phyloP scores from a whole-genome alignment of 2,113 vertebrate genomes.

The Tamias sibiricus region DNA sequence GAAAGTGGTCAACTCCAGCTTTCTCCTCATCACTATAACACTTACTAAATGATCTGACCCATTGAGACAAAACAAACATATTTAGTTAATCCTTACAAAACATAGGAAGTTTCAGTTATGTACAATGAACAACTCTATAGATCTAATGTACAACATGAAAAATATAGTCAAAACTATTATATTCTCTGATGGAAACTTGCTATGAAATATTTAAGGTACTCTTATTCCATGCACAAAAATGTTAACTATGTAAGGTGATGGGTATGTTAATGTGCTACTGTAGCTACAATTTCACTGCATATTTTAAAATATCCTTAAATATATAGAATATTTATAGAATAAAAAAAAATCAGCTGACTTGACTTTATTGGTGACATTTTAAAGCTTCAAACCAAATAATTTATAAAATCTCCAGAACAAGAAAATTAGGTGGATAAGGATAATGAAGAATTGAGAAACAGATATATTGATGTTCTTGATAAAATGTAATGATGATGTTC shows the following conservation, averaged over 20 bases:
- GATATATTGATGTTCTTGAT: neutral
- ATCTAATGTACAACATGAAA: neutral
- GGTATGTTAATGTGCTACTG: neutral
- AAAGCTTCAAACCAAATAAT: neutral
- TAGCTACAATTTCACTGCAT: neutral
- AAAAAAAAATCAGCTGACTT: neutral
- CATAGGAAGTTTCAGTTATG: neutral
- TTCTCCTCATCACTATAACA: neutral
- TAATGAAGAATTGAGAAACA: neutral
- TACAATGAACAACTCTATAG: neutral
- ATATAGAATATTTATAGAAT: neutral
- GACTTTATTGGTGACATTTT: neutral
- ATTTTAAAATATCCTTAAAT: neutral
- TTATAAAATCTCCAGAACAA: neutral
- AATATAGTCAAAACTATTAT: neutral
- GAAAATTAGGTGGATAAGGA: neutral
- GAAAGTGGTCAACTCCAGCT: neutral
- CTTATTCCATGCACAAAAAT: too few relatives aligned
- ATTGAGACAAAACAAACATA: neutral
- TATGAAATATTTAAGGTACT: neutral
- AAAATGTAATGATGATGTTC: neutral
- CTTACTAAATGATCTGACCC: too few relatives aligned
- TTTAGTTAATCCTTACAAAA: neutral
- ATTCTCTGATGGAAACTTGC: neutral
- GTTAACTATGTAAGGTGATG: neutral